These are phyloP conservation scores for Acanthis flammea DNA, from an alignment of 2,797 vertebrate genomes.

Conservation along the genomic window DNA sequence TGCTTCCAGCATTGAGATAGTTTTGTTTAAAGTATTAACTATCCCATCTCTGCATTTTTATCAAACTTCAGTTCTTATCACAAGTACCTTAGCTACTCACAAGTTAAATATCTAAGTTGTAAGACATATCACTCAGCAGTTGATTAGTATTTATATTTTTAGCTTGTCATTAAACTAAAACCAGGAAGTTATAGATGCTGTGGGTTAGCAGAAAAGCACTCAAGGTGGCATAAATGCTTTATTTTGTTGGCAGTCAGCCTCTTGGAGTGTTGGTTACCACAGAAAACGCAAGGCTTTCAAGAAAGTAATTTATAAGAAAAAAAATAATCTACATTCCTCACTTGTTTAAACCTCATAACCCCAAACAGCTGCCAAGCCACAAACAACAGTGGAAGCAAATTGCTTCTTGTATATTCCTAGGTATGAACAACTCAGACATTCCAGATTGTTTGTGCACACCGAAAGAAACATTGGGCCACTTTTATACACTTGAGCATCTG, in stretches of 20 bases:
- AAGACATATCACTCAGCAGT: fast-evolving
- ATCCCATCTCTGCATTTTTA: not conserved
- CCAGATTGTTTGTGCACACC: not conserved
- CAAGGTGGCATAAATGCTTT: not conserved
- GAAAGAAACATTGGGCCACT: not conserved
- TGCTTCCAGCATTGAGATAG: not conserved
- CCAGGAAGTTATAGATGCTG: not conserved
- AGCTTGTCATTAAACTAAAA: not conserved
- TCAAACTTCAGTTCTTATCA: not conserved
- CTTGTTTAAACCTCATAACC: not conserved
- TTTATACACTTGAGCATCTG: not conserved
- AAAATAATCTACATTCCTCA: not conserved
- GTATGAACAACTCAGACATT: not conserved
- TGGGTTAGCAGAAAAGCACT: not conserved
- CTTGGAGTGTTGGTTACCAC: fast-evolving
- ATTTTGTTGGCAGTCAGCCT: not conserved
- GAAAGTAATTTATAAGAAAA: not conserved
- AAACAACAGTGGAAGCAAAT: not conserved
- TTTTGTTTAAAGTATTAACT: not conserved
- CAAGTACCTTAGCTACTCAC: not conserved
- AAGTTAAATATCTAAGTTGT: not conserved
- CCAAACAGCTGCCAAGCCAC: not conserved
- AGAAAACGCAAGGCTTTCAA: not conserved
- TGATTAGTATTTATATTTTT: not conserved
- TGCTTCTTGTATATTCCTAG: not conserved